Base-by-base conservation (phyloP, 2,888 invertebrate species). In the Tetragnatha montana region DNA sequence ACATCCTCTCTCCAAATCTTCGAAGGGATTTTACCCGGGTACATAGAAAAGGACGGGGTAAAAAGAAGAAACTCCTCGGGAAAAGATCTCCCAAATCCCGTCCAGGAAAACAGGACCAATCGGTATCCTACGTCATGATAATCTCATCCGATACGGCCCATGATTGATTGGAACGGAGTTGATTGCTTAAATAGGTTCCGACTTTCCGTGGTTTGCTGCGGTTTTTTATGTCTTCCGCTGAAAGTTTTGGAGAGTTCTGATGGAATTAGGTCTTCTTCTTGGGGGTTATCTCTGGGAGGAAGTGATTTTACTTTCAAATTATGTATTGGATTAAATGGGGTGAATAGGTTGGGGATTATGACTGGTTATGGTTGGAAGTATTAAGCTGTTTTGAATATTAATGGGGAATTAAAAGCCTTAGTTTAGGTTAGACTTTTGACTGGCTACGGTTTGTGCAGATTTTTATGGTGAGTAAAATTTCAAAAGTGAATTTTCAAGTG, bases 141-240 rank as follows among this genome's bases (percentile, higher is more conserved):
- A 86, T 86, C 86, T 86, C 73, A 80, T 86, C 80, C 60, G 86
- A 86, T 80, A 73, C 86, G 60, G 73, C 51, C 21, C 22, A 80
- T 86, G 86, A 86, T 86, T 86, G 86, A 86, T 86, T 80, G 80
- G 47, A 73, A 73, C 6, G 19, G 8, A 19, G 50, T 21, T 50
- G 86, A 79, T 86, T 86, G 60, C 83, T 76, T 76, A 76, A 84
- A 84, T 75, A 84, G 81, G 51, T 69, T 76, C 69, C 47, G 22
- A 60, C 74, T 84, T 84, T 76, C 83, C 47, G n/a, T 35, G 19
- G 68, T 70, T 70, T 47, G 51, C 50, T n/a, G n/a, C 17, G 47
- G 7, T 71, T 71, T 81, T 71, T 81, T 81, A 51, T 47, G 50
- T 21, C 35, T 76, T 21, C 50, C 19, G 4, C 14, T 73, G 12